Conservation (phyloP, 37 sponge, comb jelly and placozoan species). For the Cladorhizidae sp. region DNA sequence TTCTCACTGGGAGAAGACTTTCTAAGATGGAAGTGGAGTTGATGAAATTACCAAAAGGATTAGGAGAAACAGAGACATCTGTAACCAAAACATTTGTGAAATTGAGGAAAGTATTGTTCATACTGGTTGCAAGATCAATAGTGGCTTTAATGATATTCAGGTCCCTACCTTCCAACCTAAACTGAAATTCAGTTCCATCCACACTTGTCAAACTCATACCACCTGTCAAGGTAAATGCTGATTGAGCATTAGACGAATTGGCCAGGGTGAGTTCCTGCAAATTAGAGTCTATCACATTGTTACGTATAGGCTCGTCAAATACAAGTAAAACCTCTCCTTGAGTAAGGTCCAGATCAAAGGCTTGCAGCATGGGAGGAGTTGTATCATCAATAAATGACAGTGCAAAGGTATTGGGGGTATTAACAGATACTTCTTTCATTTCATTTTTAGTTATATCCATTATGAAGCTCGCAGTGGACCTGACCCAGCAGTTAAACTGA, state of each 20-base stretch:
- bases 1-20: conserved; percentile 42
- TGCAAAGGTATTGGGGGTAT: background rate
- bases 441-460: conserved; percentile 66
- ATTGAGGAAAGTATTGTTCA: conserved; percentile 66
- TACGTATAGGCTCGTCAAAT: conserved; percentile 85
- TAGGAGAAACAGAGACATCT: conserved; percentile 52
- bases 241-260: conserved; percentile 26
- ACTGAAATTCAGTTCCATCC: conserved; percentile 46
- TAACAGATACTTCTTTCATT: conserved; percentile 21
- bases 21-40: conserved; percentile 18
- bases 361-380: conserved; percentile 54
- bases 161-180: conserved; percentile 56
- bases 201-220: conserved; percentile 27
- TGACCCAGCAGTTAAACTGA: conserved; percentile 56
- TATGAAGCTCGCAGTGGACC: conserved; percentile 58
- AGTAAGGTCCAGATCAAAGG: conserved; percentile 72
- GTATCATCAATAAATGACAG: conserved; percentile 63
- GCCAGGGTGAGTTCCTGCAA: conserved; percentile 58
- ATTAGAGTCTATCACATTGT: conserved; percentile 17
- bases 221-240: conserved; percentile 56
- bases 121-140: conserved; percentile 53
- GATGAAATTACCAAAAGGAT: conserved; percentile 24
- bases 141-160: conserved; percentile 73
- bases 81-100: conserved; percentile 57
- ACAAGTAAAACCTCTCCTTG: conserved; percentile 51